Evolutionary conservation across 2,797 vertebrate genomes (phyloP), one percentile per base, ranked within the genome.

Genomic region (Eulemur rubriventer): DNA sequence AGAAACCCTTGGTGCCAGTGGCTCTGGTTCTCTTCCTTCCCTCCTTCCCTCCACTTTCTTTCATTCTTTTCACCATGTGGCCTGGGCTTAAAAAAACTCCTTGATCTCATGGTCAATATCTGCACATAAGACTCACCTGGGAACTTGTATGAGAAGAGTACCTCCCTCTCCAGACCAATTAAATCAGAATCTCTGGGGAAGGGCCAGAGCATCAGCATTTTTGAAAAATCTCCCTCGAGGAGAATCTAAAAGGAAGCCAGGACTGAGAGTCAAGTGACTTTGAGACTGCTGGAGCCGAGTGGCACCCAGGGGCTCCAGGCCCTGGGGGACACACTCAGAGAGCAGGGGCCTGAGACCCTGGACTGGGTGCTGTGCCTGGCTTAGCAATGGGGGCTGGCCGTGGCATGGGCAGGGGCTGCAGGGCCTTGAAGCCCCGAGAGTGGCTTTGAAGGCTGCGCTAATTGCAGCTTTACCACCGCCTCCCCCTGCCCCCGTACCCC

Each of bases 381-480:
- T 59, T 83, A 26, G n/a, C 35, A 43, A 35, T 72, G n/a, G 10
- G 48, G 52, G 20, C 65, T 30, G 72, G 70, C 46, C 0, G 7
- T 16, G 61, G 14, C 14, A 0, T 2, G 17, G 52, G 35, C 46
- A 48, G 83, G 30, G 57, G 41, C 46, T 73, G 9, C 1, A 28
- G 7, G n/a, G 55, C 30, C 18, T 38, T 4, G 7, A 18, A 65
- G 63, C 17, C 26, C 22, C 13, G 65, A 89, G 43, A 55, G 43
- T 17, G 70, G n/a, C 7, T 2, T 0, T 35, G 55, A 86, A 83
- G 24, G 4, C 43, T 30, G 6, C 38, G 28, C 43, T n/a, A 24
- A 24, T 2, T 0, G 38, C 33, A 22, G 18, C 7, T 79, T n/a
- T 38, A 52, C 18, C 1, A 6, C 0, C 7, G 0, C 12, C 17